These are phyloP conservation scores for Symphodus melops DNA, from an alignment of 2,113 vertebrate genomes.

Conservation along the genomic window DNA sequence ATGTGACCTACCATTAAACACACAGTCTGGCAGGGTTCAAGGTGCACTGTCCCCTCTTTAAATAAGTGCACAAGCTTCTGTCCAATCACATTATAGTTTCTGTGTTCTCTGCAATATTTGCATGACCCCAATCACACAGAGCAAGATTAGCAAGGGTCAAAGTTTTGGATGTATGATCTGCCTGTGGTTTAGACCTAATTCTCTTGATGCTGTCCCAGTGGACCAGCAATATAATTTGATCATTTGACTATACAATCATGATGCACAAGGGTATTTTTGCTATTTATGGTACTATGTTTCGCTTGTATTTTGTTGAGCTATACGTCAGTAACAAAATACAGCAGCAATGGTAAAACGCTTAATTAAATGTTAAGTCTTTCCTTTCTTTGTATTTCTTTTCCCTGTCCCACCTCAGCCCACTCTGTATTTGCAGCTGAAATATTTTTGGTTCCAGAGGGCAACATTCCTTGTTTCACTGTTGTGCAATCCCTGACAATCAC, in stretches of 20 bases:
- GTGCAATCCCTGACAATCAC: conserved; percentile 82
- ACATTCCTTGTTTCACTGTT: conserved; percentile 81
- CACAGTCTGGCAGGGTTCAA: conserved; percentile 58
- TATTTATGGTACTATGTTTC: not conserved
- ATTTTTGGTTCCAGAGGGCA: conserved; percentile 75
- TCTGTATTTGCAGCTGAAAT: conserved; percentile 75
- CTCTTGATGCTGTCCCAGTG: not conserved
- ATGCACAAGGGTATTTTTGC: not conserved
- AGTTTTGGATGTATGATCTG: conserved; percentile 67
- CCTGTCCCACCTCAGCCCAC: conserved; percentile 51
- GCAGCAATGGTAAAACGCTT: conserved; percentile 21
- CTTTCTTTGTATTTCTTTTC: conserved; percentile 43
- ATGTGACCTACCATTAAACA: conserved; percentile 41
- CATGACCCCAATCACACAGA: conserved; percentile 64
- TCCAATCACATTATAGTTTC: conserved; percentile 57
- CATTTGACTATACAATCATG: not conserved
- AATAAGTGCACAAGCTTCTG: conserved; percentile 52
- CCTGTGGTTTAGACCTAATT: conserved; percentile 52
- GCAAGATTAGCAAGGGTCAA: conserved; percentile 73
- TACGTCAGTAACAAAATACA: conserved; percentile 29
- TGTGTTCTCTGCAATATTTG: conserved; percentile 72
- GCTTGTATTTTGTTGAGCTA: conserved; percentile 16
- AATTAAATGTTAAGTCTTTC: conserved; percentile 19
- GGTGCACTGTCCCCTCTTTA: conserved; percentile 52
- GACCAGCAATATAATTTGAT: not conserved